Conservation (phyloP, 2,888 invertebrate genomes). For the Apamea anceps region DNA sequence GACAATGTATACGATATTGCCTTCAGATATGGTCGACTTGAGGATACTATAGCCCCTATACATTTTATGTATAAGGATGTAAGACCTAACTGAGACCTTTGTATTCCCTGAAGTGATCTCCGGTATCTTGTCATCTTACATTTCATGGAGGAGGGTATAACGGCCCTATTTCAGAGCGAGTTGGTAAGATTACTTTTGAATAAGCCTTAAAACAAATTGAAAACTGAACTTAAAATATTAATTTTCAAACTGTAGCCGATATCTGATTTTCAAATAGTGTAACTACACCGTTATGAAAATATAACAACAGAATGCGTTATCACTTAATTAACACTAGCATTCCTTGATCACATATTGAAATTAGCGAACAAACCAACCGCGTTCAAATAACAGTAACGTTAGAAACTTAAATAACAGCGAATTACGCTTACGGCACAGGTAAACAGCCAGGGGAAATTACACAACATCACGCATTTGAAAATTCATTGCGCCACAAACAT, state of each 20-base stretch:
- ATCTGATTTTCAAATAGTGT: slow-evolving; percentile 3
- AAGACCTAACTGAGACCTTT: slow-evolving; percentile 41
- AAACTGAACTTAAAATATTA: slow-evolving; percentile 5
- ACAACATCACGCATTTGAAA: slow-evolving; percentile 44
- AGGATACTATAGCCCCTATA: slow-evolving; percentile 15
- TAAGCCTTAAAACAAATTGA: slow-evolving; percentile 16
- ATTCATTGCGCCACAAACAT: slow-evolving; percentile 54
- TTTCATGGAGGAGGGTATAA: slow-evolving; percentile 36
- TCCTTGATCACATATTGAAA: slow-evolving; percentile 52
- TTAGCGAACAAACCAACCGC: slow-evolving; percentile 32
- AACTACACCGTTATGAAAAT: not conserved
- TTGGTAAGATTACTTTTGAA: slow-evolving; percentile 30
- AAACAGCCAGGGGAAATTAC: slow-evolving; percentile 40
- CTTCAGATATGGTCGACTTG: slow-evolving; percentile 23
- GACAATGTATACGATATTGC: slow-evolving; percentile 34
- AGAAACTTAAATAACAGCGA: slow-evolving; percentile 41
- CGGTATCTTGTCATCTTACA: slow-evolving; percentile 45
- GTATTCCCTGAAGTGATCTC: slow-evolving; percentile 51
- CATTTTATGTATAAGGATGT: slow-evolving; percentile 31
- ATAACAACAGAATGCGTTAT: slow-evolving; percentile 11
- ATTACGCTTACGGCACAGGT: slow-evolving; percentile 36
- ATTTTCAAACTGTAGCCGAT: not conserved
- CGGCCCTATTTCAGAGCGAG: slow-evolving; percentile 16
- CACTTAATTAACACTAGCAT: slow-evolving; percentile 34
- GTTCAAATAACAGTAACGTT: slow-evolving; percentile 25